These are phyloP conservation scores for Acrossocheilus fasciatus DNA, from an alignment of 2,797 vertebrate genomes.

Conservation along the genomic window DNA sequence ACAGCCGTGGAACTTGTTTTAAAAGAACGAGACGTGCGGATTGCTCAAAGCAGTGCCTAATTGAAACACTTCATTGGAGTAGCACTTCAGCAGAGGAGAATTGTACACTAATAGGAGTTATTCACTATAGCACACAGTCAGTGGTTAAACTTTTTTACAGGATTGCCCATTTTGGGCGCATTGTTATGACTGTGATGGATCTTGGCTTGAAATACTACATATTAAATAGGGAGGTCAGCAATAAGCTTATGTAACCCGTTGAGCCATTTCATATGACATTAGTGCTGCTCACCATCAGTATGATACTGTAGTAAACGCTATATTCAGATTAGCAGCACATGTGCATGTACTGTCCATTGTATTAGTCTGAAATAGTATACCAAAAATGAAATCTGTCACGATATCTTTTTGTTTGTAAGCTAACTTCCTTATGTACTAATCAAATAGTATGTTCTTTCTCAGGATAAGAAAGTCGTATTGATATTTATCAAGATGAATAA, in stretches of 20 bases:
- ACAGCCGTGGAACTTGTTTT: not conserved
- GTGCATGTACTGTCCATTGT: conserved; percentile 46
- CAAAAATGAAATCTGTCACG: conserved; percentile 36
- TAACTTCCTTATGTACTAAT: conserved; percentile 43
- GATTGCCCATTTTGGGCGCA: conserved; percentile 18
- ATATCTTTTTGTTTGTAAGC: conserved; percentile 34
- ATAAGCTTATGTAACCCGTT: conserved; percentile 48
- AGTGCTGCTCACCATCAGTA: conserved; percentile 40
- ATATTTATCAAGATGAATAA: conserved; percentile 39
- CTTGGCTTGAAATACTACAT: conserved; percentile 46
- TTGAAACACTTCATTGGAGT: conserved; percentile 12
- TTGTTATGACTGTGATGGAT: conserved; percentile 38
- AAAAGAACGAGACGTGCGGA: conserved; percentile 10
- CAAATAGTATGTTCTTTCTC: conserved; percentile 38
- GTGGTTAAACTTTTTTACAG: conserved; percentile 4
- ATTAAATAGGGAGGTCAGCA: conserved; percentile 44
- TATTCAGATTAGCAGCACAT: conserved; percentile 41
- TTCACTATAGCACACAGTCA: conserved; percentile 27
- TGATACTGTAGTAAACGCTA: conserved; percentile 36
- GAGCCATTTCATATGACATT: conserved; percentile 48
- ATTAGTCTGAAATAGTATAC: conserved; percentile 45
- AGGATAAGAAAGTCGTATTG: conserved; percentile 35
- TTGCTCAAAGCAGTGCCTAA: conserved; percentile 43
- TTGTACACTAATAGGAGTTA: conserved; percentile 11
- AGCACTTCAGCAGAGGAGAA: conserved; percentile 24